phyloP scores from a whole-genome alignment of 30 jellyfish, hydroid and myxozoan genomes.

The Chrysaora quinquecirrha region DNA sequence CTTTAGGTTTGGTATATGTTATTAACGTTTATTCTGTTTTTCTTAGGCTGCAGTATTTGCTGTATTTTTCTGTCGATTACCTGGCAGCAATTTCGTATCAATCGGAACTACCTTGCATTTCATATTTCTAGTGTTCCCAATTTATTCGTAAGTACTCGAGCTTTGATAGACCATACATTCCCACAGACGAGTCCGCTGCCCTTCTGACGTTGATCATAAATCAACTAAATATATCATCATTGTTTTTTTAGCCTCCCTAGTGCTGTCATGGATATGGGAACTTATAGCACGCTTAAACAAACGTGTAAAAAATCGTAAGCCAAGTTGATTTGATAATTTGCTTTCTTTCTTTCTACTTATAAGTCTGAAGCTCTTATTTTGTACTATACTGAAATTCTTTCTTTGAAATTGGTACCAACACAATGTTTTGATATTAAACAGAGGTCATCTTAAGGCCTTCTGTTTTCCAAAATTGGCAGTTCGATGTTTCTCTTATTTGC shows the following conservation, averaged over 20 bases:
- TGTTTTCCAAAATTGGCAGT: too few relatives aligned
- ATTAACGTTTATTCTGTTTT: too few relatives aligned
- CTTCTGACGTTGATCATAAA: background rate
- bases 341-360: too few relatives aligned
- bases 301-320: background rate
- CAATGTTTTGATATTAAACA: too few relatives aligned
- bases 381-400: too few relatives aligned
- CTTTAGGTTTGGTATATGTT: too few relatives aligned
- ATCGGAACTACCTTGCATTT: constrained; percentile 44
- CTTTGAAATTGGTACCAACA: too few relatives aligned
- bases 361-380: too few relatives aligned
- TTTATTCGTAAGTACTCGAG: constrained; percentile 68
- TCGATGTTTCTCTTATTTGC: too few relatives aligned
- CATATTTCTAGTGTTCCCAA: constrained; percentile 49
- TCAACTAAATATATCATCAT: background rate
- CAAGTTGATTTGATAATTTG: background rate
- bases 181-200: too few relatives aligned
- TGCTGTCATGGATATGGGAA: background rate
- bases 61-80: constrained; percentile 26
- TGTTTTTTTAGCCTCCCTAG: background rate
- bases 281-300: background rate
- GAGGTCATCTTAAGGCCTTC: too few relatives aligned
- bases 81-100: background rate
- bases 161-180: too few relatives aligned
- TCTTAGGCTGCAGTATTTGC: constrained; percentile 67